These are phyloP conservation scores for Homarus gammarus DNA, from an alignment of 2,888 invertebrate genomes.

Conservation along the genomic window DNA sequence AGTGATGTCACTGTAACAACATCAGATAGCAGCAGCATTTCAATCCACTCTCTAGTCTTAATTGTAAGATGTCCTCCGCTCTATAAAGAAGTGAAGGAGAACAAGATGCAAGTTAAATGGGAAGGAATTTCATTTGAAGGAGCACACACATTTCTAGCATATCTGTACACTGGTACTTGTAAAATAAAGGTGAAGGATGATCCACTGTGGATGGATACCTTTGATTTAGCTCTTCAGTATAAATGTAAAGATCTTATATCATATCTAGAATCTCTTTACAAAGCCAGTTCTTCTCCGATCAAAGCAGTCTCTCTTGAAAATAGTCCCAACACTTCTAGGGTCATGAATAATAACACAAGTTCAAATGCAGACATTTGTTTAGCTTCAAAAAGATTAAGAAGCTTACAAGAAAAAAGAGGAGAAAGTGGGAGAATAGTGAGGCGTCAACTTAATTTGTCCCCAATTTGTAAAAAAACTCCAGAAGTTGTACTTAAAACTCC, in stretches of 20 bases:
- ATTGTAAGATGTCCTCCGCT: slow-evolving; percentile 56
- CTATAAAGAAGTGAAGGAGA: slow-evolving; percentile 33
- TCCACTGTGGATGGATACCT: slow-evolving; percentile 61
- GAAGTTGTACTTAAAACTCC: neutral
- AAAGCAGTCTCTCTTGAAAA: neutral
- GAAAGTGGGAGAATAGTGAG: slow-evolving; percentile 4
- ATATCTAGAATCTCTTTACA: slow-evolving; percentile 54
- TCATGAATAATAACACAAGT: neutral
- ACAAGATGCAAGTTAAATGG: slow-evolving; percentile 30
- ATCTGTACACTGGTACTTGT: slow-evolving; percentile 67
- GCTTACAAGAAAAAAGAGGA: neutral
- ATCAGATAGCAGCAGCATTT: neutral
- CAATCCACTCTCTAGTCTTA: slow-evolving; percentile 55
- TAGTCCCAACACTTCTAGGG: no score
- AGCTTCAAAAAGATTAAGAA: neutral
- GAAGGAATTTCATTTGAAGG: slow-evolving; percentile 37
- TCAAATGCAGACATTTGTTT: neutral
- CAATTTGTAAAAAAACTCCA: neutral
- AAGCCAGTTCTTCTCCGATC: slow-evolving; percentile 19
- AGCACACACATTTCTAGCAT: slow-evolving; percentile 52
- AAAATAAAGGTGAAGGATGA: slow-evolving; percentile 44
- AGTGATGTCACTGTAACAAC: slow-evolving; percentile 58
- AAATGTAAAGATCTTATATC: slow-evolving; percentile 53
- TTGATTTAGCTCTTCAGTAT: slow-evolving; percentile 66
- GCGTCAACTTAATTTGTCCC: neutral